Base-by-base conservation (phyloP, 2,113 vertebrate genomes). In the Bos indicus region DNA sequence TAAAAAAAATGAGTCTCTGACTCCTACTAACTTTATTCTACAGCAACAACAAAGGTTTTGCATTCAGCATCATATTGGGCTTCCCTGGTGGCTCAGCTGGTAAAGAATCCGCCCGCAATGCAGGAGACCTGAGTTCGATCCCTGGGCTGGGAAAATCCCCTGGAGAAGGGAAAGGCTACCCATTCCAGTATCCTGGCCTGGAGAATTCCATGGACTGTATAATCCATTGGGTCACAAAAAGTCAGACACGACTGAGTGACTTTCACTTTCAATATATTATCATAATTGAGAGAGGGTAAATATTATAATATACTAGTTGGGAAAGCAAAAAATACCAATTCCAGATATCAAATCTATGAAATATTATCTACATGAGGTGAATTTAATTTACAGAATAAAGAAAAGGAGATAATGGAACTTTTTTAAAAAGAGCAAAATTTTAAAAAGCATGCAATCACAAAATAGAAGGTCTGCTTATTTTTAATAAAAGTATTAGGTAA, bases 401-500 rank as follows among this genome's bases (percentile, higher is more conserved):
- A 74, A 62, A 94, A 92, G 25, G 12, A 64, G 33, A 48, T 51
- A 88, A 81, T 78, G 6, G 14, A 54, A 91, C 28, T 91, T 89
- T 59, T 86, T 90, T 6, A 19, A 52, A 64, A 82, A 71, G 21
- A 57, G 23, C 16, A 84, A 90, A 33, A n/a, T 51, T n/a, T 30
- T 5, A 19, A 59, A 62, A 30, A 82, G 54, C 28, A 84, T 90
- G 36, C 54, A 90, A 17, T 48, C 86, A 1, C 83, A 60, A 25
- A 92, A 7, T 82, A 94, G 90, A 94, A 89, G 5, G 1, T 78
- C 85, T 89, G 51, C 60, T 11, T 88, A 56, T 33, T 97, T 82
- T 94, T n/a, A 92, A 96, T n/a, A 90, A 96, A 96, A 82, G 25
- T 43, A 94, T 80, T 54, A 43, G 1, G 4, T 88, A 96, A 78